Evolutionary conservation across 2,888 invertebrate genomes (phyloP).

Genomic region (Mesorhabditis sp.): DNA sequence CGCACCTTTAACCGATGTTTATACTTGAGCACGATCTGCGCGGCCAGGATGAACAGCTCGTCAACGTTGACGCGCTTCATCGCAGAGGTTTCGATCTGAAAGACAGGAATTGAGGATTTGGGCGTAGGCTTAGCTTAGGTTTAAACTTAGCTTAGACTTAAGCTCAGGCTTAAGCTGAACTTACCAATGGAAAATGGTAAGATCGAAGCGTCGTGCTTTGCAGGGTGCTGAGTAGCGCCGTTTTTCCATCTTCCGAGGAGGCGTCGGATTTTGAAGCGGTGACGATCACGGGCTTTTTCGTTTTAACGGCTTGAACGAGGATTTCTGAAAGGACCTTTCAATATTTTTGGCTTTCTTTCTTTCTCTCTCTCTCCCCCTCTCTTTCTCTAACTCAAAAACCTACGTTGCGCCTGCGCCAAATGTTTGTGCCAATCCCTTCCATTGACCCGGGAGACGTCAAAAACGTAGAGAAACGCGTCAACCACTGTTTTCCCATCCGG

Average conservation of each 20-base stretch:
- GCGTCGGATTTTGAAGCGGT: constrained; percentile 95
- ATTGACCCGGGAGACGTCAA: constrained; percentile 89
- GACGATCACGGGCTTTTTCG: constrained; percentile 89
- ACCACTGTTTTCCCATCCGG: constrained; percentile 81
- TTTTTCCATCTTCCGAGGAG: constrained; percentile 64
- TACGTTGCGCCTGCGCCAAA: background rate
- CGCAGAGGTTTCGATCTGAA: constrained; percentile 81
- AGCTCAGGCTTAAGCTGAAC: constrained; percentile 7
- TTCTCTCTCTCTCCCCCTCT: background rate
- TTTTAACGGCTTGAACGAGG: constrained; percentile 64
- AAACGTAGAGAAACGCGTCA: constrained; percentile 90
- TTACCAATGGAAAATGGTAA: constrained; percentile 25
- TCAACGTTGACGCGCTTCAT: constrained; percentile 95
- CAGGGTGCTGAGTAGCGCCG: constrained; percentile 83
- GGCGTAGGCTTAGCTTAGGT: no score
- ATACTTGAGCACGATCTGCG: constrained; percentile 57
- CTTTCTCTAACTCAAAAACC: background rate
- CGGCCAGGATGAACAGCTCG: constrained; percentile 78
- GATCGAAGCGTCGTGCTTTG: constrained; percentile 82
- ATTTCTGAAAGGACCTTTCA: constrained; percentile 68
- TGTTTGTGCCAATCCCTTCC: constrained; percentile 68
- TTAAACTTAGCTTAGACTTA: no score
- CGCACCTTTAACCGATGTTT: constrained; percentile 12
- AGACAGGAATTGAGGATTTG: no score
- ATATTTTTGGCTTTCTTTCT: constrained; percentile 74